Evolutionary conservation across 2,797 vertebrate genomes (phyloP).

Genomic region (Jordanella pulchra): DNA sequence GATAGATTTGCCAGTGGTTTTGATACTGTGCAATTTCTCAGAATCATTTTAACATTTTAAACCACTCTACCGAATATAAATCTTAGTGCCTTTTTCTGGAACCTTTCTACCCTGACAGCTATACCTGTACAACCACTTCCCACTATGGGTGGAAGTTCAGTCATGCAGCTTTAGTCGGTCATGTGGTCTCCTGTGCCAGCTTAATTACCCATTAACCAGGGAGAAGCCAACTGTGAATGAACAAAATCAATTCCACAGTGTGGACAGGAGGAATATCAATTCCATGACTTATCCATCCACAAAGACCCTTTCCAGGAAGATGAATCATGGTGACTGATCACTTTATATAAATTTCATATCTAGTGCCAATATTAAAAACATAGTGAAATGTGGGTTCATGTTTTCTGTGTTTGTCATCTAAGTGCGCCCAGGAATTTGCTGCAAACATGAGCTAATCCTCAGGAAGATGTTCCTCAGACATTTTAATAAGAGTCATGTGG

Average conservation of each 20-base stretch:
- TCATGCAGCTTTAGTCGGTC: conserved; percentile 62
- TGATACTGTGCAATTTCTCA: neutral
- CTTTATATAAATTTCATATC: conserved; percentile 32
- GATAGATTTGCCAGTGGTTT: neutral
- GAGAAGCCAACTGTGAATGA: conserved; percentile 65
- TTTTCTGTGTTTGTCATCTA: conserved; percentile 25
- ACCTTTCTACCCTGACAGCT: neutral
- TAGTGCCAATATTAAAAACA: conserved; percentile 47
- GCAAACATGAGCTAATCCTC: conserved; percentile 29
- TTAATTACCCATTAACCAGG: conserved; percentile 69
- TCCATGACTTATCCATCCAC: conserved; percentile 58
- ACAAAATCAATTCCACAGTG: conserved; percentile 62
- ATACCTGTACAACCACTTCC: neutral
- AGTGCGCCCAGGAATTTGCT: conserved; percentile 35
- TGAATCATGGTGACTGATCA: conserved; percentile 21
- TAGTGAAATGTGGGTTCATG: conserved; percentile 31
- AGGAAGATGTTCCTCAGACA: conserved; percentile 26
- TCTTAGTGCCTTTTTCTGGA: neutral
- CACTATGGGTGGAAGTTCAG: conserved; percentile 41
- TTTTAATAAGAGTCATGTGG: conserved; percentile 41
- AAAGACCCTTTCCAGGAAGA: conserved; percentile 58
- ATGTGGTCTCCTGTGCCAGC: conserved; percentile 54
- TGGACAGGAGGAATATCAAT: conserved; percentile 48
- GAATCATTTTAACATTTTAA: neutral
- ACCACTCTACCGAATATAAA: neutral